Conservation (phyloP, 1,140 invertebrate genomes). For the Papilio glaucus region DNA sequence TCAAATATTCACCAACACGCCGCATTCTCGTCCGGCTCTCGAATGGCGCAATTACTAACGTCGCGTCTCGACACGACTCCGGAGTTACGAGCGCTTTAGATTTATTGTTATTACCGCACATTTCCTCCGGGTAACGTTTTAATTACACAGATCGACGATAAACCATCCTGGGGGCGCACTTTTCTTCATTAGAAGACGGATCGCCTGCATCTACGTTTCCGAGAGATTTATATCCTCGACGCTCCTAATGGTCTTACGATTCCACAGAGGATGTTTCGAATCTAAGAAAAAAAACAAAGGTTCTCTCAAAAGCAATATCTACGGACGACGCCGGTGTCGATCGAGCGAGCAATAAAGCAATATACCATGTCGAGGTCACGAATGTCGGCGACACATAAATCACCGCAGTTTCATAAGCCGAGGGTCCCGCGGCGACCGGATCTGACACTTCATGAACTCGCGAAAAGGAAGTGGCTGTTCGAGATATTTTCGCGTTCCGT, state of each 20-base stretch:
- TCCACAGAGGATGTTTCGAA: slow-evolving; percentile 5
- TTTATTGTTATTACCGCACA: slow-evolving; percentile 82
- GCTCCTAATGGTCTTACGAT: slow-evolving; percentile 60
- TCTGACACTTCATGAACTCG: slow-evolving; percentile 60
- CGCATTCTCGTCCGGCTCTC: slow-evolving; percentile 51
- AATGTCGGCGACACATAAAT: slow-evolving; percentile 51
- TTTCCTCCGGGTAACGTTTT: slow-evolving; percentile 83
- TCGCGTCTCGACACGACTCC: slow-evolving; percentile 60
- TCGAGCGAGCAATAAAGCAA: slow-evolving; percentile 22
- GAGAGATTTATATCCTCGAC: slow-evolving; percentile 61
- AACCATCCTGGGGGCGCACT: slow-evolving; percentile 80
- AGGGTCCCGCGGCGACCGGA: slow-evolving; percentile 49
- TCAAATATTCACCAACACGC: slow-evolving; percentile 67
- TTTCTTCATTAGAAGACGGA: slow-evolving; percentile 83
- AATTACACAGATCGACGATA: slow-evolving; percentile 83
- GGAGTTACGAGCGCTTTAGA: slow-evolving; percentile 70
- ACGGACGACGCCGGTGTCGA: background rate
- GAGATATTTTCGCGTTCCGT: slow-evolving; percentile 62
- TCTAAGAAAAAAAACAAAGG: slow-evolving; percentile 19
- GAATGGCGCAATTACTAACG: slow-evolving; percentile 67
- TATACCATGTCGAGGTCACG: background rate
- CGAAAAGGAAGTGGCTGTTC: slow-evolving; percentile 65
- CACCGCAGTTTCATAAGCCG: slow-evolving; percentile 58
- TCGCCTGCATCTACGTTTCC: slow-evolving; percentile 61
- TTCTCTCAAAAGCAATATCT: slow-evolving; percentile 7